These are phyloP conservation scores for Platycercus adscitus DNA, from an alignment of 2,113 vertebrate genomes.

Conservation along the genomic window DNA sequence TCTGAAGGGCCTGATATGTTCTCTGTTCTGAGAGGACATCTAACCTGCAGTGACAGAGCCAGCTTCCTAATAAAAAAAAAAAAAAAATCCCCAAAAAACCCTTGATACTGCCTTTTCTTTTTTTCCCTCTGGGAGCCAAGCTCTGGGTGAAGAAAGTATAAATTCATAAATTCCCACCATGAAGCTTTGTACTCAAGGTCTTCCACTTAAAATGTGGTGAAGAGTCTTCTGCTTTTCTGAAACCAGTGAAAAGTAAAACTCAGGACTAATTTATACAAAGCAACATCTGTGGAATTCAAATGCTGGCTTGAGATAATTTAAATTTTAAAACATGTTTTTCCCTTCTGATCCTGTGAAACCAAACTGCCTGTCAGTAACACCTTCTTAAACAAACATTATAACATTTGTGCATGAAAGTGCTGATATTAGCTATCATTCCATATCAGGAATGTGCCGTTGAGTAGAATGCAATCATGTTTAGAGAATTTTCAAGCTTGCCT, in stretches of 20 bases:
- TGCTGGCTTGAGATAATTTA: neutral
- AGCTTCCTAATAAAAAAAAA: neutral
- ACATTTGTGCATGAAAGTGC: neutral
- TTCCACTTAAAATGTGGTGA: neutral
- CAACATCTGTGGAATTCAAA: neutral
- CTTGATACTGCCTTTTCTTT: neutral
- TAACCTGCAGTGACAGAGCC: neutral
- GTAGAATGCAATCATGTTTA: neutral
- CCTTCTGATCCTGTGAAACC: neutral
- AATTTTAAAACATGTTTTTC: neutral
- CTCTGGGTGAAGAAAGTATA: neutral
- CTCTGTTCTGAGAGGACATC: neutral
- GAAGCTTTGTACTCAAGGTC: neutral
- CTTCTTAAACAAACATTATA: slow-evolving; percentile 13
- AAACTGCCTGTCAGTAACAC: neutral
- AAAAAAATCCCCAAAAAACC: too few species aligned
- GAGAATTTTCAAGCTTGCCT: neutral
- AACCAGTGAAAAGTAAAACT: neutral
- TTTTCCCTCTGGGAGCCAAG: neutral
- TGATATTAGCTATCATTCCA: neutral
- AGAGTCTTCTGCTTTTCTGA: neutral
- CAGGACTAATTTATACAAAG: neutral
- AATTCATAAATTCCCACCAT: neutral
- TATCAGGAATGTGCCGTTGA: neutral
- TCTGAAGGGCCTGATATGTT: neutral